Evolutionary conservation across 2,888 invertebrate genomes (phyloP).

Genomic region (Carcina quercana): DNA sequence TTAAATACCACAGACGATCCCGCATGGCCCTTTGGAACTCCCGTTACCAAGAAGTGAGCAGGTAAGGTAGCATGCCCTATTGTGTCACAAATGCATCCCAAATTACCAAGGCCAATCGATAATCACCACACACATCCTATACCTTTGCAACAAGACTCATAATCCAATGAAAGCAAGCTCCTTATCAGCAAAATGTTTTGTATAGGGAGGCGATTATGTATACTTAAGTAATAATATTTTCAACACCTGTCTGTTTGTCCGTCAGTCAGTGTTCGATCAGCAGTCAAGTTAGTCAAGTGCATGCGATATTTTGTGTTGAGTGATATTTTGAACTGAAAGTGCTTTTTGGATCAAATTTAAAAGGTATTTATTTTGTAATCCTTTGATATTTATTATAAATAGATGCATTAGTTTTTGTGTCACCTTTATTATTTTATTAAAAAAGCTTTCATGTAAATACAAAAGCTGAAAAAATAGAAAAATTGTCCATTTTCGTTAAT

Average conservation of each 20-base stretch:
- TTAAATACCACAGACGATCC: too few relatives aligned
- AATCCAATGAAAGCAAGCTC: not conserved
- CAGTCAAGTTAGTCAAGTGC: slow-evolving; percentile 1
- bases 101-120: not conserved
- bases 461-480: too few relatives aligned
- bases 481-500: too few relatives aligned
- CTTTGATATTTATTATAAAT: too few relatives aligned
- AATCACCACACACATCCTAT: slow-evolving; percentile 1
- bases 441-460: too few relatives aligned
- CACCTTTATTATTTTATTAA: too few relatives aligned
- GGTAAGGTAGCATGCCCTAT: slow-evolving; percentile 3
- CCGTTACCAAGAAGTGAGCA: not conserved
- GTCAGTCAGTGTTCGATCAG: slow-evolving; percentile 24
- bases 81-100: slow-evolving; percentile 5
- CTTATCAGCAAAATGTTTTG: not conserved
- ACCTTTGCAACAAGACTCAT: not conserved
- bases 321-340: too few relatives aligned
- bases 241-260: slow-evolving; percentile 1
- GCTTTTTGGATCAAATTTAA: too few relatives aligned
- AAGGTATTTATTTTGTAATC: too few relatives aligned
- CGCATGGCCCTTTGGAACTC: too few relatives aligned
- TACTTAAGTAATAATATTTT: slow-evolving; percentile 6
- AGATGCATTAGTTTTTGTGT: too few relatives aligned
- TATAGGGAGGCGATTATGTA: slow-evolving; percentile 8
- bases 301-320: too few relatives aligned